These are phyloP conservation scores for Cecidostiba fungosa DNA, from an alignment of 2,888 invertebrate genomes.

Conservation along the genomic window DNA sequence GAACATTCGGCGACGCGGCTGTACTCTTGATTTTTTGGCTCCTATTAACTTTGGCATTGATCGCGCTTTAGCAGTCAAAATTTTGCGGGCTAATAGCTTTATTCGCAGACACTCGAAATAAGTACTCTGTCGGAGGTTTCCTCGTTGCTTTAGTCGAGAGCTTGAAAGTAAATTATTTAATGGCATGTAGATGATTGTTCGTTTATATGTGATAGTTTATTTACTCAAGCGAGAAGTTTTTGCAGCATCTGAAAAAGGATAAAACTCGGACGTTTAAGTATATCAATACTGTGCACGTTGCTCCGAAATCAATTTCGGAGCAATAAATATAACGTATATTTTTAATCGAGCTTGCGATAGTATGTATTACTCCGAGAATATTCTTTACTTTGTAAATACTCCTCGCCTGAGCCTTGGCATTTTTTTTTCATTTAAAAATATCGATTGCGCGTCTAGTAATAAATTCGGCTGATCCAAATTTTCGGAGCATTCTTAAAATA, in stretches of 20 bases:
- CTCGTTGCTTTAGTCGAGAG: not conserved
- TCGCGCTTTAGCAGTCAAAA: conserved; percentile 30
- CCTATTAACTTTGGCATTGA: conserved; percentile 50
- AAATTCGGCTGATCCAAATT: conserved; percentile 31
- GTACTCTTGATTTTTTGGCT: conserved; percentile 46
- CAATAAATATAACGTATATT: not conserved
- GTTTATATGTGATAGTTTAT: too few species aligned
- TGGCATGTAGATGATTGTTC: too few species aligned
- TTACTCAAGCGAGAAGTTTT: not conserved
- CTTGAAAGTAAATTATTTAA: not conserved
- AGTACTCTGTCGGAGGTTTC: not conserved
- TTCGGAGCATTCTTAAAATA: conserved; percentile 51
- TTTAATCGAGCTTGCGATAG: too few species aligned
- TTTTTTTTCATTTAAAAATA: conserved; percentile 46
- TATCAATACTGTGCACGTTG: not conserved
- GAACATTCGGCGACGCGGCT: conserved; percentile 1
- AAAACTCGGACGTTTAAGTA: not conserved
- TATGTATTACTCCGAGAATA: too few species aligned
- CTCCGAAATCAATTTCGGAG: conserved; percentile 9
- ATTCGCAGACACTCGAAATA: not conserved
- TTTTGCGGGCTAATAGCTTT: conserved; percentile 32
- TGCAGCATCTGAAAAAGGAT: not conserved
- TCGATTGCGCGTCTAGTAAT: conserved; percentile 38
- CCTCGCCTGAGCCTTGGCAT: not conserved
- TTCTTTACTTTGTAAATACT: not conserved